phyloP scores from a whole-genome alignment of 2,797 vertebrate genomes.

The Megalops cyprinoides region DNA sequence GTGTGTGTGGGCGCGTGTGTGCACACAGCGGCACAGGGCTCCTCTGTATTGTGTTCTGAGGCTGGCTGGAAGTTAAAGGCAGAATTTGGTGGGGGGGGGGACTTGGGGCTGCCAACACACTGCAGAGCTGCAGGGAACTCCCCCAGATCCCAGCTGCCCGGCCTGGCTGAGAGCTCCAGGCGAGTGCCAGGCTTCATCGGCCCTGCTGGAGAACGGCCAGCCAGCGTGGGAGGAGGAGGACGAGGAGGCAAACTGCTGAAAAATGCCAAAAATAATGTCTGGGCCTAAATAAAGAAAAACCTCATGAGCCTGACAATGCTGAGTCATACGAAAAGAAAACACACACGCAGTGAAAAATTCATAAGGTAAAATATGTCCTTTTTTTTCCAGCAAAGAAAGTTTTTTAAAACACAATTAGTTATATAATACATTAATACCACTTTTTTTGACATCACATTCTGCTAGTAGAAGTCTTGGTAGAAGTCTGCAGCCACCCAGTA shows the following conservation, averaged over 20 bases:
- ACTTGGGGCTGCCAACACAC: slow-evolving; percentile 65
- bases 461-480: slow-evolving; percentile 29
- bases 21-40: slow-evolving; percentile 62
- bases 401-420: slow-evolving; percentile 53
- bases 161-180: slow-evolving; percentile 69
- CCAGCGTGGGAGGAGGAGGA: slow-evolving; percentile 56
- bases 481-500: slow-evolving; percentile 34
- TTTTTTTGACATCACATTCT: slow-evolving; percentile 46
- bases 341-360: slow-evolving; percentile 46
- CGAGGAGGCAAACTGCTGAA: slow-evolving; percentile 35
- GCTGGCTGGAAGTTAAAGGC: slow-evolving; percentile 71
- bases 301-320: slow-evolving; percentile 54
- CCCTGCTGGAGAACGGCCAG: slow-evolving; percentile 69
- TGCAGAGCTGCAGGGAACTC: slow-evolving; percentile 73
- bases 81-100: slow-evolving; percentile 63
- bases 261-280: slow-evolving; percentile 67
- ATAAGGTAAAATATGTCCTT: slow-evolving; percentile 26
- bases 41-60: slow-evolving; percentile 71
- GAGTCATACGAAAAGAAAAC: slow-evolving; percentile 58
- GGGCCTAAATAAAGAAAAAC: slow-evolving; percentile 59
- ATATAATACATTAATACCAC: slow-evolving; percentile 49
- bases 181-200: slow-evolving; percentile 73
- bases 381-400: slow-evolving; percentile 48
- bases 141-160: slow-evolving; percentile 77
- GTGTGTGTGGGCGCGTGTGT: slow-evolving; percentile 53